phyloP scores from a whole-genome alignment of 1,140 invertebrate genomes.

The Eubasilissa regina region DNA sequence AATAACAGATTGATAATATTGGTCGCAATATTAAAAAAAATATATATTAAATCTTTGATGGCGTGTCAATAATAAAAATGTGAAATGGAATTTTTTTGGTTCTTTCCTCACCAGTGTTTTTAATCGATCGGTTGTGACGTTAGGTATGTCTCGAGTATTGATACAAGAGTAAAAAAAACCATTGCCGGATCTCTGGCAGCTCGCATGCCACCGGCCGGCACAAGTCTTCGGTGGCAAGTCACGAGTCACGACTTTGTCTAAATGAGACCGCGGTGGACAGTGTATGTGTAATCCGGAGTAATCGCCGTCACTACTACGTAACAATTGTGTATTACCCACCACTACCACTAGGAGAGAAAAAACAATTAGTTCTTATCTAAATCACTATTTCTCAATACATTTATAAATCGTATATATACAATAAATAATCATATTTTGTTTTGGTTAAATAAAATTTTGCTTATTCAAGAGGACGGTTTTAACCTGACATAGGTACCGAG shows the following conservation, averaged over 20 bases:
- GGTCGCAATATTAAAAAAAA: too few species aligned
- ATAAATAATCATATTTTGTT: neutral
- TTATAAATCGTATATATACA: constrained; percentile 4
- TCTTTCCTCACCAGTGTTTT: neutral
- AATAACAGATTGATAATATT: too few species aligned
- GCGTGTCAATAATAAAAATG: neutral
- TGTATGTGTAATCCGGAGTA: constrained; percentile 49
- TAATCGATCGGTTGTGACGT: constrained; percentile 41
- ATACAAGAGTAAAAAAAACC: constrained; percentile 54
- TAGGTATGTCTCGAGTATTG: constrained; percentile 39
- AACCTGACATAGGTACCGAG: too few species aligned
- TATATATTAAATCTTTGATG: too few species aligned
- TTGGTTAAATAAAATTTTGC: neutral
- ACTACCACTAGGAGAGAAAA: constrained; percentile 32
- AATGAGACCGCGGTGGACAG: constrained; percentile 53
- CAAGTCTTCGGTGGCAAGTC: constrained; percentile 46
- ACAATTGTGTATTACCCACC: neutral
- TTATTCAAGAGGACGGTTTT: too few species aligned
- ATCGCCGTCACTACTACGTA: constrained; percentile 25
- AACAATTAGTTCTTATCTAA: constrained; percentile 42
- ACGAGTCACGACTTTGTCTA: constrained; percentile 48
- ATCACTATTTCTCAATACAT: constrained; percentile 44
- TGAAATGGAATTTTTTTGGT: neutral
- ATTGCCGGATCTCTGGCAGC: constrained; percentile 51
- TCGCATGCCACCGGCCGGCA: constrained; percentile 27